These are phyloP conservation scores for Enteromius treurensis DNA, from an alignment of 2,797 vertebrate species.

Conservation along the genomic window DNA sequence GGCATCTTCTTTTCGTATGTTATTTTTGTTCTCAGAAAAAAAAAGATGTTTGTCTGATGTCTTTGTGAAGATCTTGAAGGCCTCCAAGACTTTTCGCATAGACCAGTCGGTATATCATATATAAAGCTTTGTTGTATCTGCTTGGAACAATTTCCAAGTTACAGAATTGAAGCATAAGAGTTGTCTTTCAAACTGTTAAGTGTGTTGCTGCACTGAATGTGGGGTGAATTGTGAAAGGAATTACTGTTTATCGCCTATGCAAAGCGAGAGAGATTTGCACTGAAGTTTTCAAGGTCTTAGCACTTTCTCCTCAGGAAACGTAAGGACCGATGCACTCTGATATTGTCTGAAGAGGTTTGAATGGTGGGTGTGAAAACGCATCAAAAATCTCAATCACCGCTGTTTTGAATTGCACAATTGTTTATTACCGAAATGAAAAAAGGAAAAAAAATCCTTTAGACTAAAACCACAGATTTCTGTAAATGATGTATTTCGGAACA, in stretches of 20 bases:
- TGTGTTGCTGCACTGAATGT: constrained; percentile 40
- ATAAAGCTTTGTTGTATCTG: neutral
- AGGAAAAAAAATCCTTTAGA: constrained; percentile 50
- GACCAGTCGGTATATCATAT: neutral
- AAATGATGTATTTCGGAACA: constrained; percentile 67
- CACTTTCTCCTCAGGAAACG: constrained; percentile 72
- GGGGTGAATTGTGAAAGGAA: constrained; percentile 52
- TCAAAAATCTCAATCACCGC: constrained; percentile 34
- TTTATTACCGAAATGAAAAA: constrained; percentile 22
- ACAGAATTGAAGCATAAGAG: neutral
- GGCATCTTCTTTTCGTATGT: neutral
- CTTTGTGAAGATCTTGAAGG: constrained; percentile 8
- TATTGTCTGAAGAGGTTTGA: constrained; percentile 29
- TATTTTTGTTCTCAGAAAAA: neutral
- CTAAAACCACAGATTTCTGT: constrained; percentile 53
- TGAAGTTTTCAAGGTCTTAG: constrained; percentile 62
- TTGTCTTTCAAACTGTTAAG: constrained; percentile 22
- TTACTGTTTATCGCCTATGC: constrained; percentile 46
- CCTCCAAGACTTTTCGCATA: neutral
- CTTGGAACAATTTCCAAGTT: constrained; percentile 1
- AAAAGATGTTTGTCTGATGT: neutral
- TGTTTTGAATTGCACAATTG: constrained; percentile 43
- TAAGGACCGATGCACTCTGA: constrained; percentile 50
- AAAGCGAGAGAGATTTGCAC: constrained; percentile 51
- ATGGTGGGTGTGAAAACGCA: constrained; percentile 4